These are phyloP conservation scores for Hycleus phaleratus DNA, from an alignment of 1,140 invertebrate species.

Conservation along the genomic window DNA sequence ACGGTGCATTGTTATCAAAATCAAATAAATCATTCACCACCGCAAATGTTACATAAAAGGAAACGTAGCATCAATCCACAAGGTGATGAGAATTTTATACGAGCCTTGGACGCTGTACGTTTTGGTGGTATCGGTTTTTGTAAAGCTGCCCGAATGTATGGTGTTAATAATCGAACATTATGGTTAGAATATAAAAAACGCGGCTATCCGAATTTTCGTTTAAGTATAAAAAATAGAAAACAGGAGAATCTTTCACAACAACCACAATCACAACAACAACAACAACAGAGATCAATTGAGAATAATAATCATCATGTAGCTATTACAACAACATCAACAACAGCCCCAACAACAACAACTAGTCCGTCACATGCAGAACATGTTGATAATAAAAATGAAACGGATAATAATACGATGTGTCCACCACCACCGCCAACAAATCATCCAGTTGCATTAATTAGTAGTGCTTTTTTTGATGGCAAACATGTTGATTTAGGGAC, in stretches of 20 bases:
- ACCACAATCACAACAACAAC: constrained; percentile 34
- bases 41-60: constrained; percentile 42
- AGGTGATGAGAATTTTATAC: constrained; percentile 69
- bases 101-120: constrained; percentile 68
- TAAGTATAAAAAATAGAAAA: constrained; percentile 64
- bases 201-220: constrained; percentile 67
- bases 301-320: constrained; percentile 36
- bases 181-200: constrained; percentile 79
- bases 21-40: constrained; percentile 31
- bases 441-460: constrained; percentile 42
- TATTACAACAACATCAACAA: constrained; percentile 43
- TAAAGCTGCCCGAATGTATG: constrained; percentile 71
- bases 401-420: neutral
- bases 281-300: constrained; percentile 32
- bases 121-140: constrained; percentile 78
- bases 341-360: constrained; percentile 46
- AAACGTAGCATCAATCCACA: constrained; percentile 62
- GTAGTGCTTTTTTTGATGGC: constrained; percentile 50
- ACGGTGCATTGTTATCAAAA: constrained; percentile 27
- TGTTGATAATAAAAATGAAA: constrained; percentile 22
- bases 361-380: constrained; percentile 40
- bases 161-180: constrained; percentile 73
- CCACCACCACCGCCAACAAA: constrained; percentile 25
- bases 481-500: constrained; percentile 49
- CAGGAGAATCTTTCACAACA: constrained; percentile 44